These are phyloP conservation scores for Microctonus brassicae DNA, from an alignment of 2,888 invertebrate genomes.

Conservation along the genomic window DNA sequence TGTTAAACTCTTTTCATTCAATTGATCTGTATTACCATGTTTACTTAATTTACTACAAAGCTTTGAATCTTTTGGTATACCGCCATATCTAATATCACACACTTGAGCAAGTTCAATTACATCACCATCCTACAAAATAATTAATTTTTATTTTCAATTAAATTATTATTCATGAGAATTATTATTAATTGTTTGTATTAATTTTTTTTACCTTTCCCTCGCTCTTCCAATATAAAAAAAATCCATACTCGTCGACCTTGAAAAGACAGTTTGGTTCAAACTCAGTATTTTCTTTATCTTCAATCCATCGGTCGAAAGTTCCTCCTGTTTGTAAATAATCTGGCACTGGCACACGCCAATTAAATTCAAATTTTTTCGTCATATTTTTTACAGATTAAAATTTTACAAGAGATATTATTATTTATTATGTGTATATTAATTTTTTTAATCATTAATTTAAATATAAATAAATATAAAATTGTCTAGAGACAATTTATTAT, in stretches of 20 bases:
- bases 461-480: not conserved
- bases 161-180: not conserved
- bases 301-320: conserved; percentile 78
- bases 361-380: conserved; percentile 80
- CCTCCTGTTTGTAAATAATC: conserved; percentile 73
- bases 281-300: conserved; percentile 74
- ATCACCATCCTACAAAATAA: conserved; percentile 64
- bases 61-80: conserved; percentile 71
- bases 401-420: not conserved
- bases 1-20: conserved; percentile 76
- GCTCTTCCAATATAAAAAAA: conserved; percentile 78
- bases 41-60: conserved; percentile 71
- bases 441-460: conserved; percentile 12
- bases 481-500: not conserved
- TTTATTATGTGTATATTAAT: not conserved
- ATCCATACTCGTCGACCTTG: conserved; percentile 77
- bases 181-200: conserved; percentile 13
- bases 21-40: conserved; percentile 68
- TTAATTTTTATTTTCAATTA: no score
- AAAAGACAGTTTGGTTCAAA: conserved; percentile 73
- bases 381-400: conserved; percentile 59
- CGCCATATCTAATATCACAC: conserved; percentile 67
- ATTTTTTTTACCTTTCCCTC: conserved; percentile 70
- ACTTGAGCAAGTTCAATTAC: conserved; percentile 67
- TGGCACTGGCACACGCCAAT: conserved; percentile 77